phyloP scores from a whole-genome alignment of 1,140 invertebrate species.

The Drosophila chauvacae region DNA sequence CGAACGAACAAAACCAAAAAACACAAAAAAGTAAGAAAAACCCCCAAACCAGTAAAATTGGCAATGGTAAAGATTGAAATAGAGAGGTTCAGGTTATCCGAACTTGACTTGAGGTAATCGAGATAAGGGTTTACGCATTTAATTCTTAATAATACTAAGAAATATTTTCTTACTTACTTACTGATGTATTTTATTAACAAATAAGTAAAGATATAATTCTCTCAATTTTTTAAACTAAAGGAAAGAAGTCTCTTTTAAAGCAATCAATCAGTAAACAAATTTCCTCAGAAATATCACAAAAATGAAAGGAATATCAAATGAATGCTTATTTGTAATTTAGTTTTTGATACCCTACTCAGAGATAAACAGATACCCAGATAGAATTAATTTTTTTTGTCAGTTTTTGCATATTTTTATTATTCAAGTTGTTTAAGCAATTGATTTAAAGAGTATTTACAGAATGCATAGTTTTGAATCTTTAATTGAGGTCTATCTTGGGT shows the following conservation, averaged over 20 bases:
- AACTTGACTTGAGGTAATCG: constrained; percentile 15
- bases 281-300: not conserved
- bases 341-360: not conserved
- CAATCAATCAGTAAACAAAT: not conserved
- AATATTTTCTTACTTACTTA: no score
- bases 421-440: not conserved
- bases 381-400: not conserved
- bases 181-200: not conserved
- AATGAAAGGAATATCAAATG: not conserved
- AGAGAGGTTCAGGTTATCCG: constrained; percentile 13
- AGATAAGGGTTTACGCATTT: not conserved
- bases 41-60: not conserved
- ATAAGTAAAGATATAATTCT: not conserved
- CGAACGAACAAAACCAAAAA: constrained; percentile 16
- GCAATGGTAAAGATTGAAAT: constrained; percentile 31
- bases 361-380: not conserved
- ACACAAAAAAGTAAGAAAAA: constrained; percentile 1
- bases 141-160: no score
- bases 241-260: not conserved
- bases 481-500: not conserved
- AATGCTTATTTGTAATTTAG: not conserved
- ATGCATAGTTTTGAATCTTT: not conserved
- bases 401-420: not conserved
- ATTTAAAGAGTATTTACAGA: no score
- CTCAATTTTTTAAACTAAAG: not conserved